A percentile compares a stretch with the other conserved stretches of the same genome.
phyloP scores from a whole-genome alignment of 2,113 vertebrate species.

The Scalopus aquaticus region DNA sequence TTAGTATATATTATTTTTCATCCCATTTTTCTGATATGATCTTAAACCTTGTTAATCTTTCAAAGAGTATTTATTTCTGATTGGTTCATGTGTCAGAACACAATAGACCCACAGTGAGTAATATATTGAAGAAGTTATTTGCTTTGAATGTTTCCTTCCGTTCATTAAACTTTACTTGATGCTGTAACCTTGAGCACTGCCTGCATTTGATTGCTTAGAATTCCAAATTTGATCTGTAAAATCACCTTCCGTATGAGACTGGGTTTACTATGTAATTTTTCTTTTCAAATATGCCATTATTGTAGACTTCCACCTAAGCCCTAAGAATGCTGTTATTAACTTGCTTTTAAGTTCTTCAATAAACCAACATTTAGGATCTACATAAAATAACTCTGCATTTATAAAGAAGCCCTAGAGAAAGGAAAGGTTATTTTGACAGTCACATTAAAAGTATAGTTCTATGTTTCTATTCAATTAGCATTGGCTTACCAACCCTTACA shows the following conservation, averaged over 20 bases:
- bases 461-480: conserved; percentile 51
- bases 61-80: not conserved
- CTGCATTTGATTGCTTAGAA: conserved; percentile 51
- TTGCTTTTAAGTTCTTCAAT: conserved; percentile 74
- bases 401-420: conserved; percentile 64
- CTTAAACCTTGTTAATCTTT: not conserved
- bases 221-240: conserved; percentile 56
- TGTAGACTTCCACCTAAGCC: conserved; percentile 39
- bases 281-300: conserved; percentile 69
- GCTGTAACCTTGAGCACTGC: conserved; percentile 42
- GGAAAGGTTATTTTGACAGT: conserved; percentile 59
- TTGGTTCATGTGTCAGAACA: not conserved
- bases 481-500: not conserved
- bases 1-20: not conserved
- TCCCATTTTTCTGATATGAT: not conserved
- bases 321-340: conserved; percentile 69
- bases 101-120: not conserved
- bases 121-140: conserved; percentile 11
- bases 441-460: conserved; percentile 39
- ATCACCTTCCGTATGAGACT: conserved; percentile 39
- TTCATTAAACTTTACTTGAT: conserved; percentile 15
- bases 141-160: conserved; percentile 8
- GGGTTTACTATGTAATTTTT: conserved; percentile 70
- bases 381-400: conserved; percentile 64
- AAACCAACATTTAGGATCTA: conserved; percentile 62